Conservation (phyloP, 2,888 invertebrate genomes). For the Aricia artaxerxes region DNA sequence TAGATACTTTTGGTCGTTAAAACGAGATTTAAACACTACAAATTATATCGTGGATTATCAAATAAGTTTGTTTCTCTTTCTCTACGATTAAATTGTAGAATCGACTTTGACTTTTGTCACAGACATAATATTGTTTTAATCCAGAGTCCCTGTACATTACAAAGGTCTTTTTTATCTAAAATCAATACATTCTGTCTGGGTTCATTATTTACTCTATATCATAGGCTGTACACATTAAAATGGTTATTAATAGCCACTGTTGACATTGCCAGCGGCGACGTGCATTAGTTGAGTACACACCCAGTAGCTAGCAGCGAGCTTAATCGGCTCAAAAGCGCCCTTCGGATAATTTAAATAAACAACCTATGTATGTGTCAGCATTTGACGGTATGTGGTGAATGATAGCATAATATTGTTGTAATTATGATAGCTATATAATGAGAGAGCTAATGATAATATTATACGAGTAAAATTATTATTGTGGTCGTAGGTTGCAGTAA, state of each 20-base stretch:
- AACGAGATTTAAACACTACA: too few species aligned
- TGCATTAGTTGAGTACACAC: slow-evolving; percentile 75
- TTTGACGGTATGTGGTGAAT: neutral
- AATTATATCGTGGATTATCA: too few species aligned
- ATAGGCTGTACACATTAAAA: neutral
- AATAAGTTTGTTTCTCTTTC: too few species aligned
- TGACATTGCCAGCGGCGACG: slow-evolving; percentile 70
- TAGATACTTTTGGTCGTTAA: too few species aligned
- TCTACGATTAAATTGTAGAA: too few species aligned
- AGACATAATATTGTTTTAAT: too few species aligned
- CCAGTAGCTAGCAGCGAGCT: slow-evolving; percentile 43
- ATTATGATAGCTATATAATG: neutral
- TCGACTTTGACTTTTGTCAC: too few species aligned
- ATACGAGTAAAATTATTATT: too few species aligned
- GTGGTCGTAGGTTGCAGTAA: too few species aligned
- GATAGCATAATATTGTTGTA: neutral
- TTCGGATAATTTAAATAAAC: slow-evolving; percentile 41
- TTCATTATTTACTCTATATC: neutral
- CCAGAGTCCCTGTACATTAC: too few species aligned
- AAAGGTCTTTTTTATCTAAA: neutral
- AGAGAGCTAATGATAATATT: too few species aligned
- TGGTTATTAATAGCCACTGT: slow-evolving; percentile 47
- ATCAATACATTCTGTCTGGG: neutral
- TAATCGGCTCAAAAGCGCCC: slow-evolving; percentile 56
- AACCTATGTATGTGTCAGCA: slow-evolving; percentile 14